phyloP scores from a whole-genome alignment of 2,888 invertebrate species.

The Sphinx pinastri region DNA sequence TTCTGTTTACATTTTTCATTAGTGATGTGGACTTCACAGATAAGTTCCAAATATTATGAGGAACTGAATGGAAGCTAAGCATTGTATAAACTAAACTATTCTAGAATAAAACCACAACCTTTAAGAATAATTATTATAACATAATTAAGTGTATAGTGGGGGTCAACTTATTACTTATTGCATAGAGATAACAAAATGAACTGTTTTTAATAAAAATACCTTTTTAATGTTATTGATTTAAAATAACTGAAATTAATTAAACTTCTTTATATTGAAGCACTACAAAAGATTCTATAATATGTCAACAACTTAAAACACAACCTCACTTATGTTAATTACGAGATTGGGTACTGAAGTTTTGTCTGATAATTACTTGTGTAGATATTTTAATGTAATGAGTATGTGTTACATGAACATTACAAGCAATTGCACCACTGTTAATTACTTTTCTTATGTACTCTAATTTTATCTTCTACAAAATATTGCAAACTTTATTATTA shows the following conservation, averaged over 20 bases:
- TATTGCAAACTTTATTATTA: not conserved
- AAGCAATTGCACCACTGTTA: not conserved
- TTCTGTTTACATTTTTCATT: not conserved
- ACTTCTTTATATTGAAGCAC: too few relatives aligned
- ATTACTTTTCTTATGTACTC: not conserved
- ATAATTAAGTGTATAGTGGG: not conserved
- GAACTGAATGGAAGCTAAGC: conserved; percentile 24
- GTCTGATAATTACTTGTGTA: not conserved
- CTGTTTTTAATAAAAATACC: not conserved
- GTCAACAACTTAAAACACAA: not conserved
- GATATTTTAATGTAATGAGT: not conserved
- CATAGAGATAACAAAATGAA: not conserved
- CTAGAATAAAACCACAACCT: conserved; percentile 11
- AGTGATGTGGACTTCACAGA: conserved; percentile 8
- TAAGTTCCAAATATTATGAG: conserved; percentile 25
- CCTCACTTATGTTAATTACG: conserved; percentile 4
- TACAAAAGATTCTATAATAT: not conserved
- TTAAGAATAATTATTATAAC: not conserved
- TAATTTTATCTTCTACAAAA: not conserved
- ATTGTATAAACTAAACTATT: conserved; percentile 10
- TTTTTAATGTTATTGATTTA: not conserved
- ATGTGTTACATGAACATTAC: not conserved
- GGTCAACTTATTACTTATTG: not conserved
- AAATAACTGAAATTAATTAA: not conserved
- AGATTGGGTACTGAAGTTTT: not conserved